These are phyloP conservation scores for Alosa sapidissima DNA, from an alignment of 2,797 vertebrate species.

Conservation along the genomic window DNA sequence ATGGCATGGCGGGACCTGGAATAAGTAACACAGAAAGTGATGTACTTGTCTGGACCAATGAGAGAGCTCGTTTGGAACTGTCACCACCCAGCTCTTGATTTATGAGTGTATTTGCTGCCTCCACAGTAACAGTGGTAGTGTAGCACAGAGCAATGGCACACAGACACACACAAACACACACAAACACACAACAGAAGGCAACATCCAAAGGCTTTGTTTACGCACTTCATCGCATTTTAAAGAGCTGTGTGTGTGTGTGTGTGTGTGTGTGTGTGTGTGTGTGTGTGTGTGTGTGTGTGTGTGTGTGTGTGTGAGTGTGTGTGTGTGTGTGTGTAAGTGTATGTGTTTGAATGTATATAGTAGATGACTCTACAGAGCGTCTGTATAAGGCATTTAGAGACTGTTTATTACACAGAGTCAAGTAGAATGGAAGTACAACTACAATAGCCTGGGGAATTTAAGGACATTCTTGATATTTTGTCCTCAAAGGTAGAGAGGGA, in stretches of 20 bases:
- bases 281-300: too few relatives aligned
- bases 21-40: constrained; percentile 78
- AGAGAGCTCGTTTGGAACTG: constrained; percentile 84
- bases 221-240: constrained; percentile 6
- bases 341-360: background rate
- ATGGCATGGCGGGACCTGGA: constrained; percentile 77
- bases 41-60: constrained; percentile 87
- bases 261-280: too few relatives aligned
- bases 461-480: background rate
- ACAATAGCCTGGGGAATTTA: background rate
- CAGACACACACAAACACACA: background rate
- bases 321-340: too few relatives aligned
- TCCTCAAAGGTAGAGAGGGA: background rate
- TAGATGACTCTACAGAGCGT: background rate
- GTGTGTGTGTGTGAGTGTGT: background rate
- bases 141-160: constrained; percentile 40
- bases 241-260: background rate
- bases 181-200: background rate
- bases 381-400: too few relatives aligned
- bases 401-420: background rate
- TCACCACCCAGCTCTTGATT: constrained; percentile 84
- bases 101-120: constrained; percentile 71
- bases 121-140: constrained; percentile 39
- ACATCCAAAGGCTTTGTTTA: constrained; percentile 16
- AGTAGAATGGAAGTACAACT: background rate